These are phyloP conservation scores for Crotalus helleri DNA, from an alignment of 2,113 vertebrate species.

Conservation along the genomic window DNA sequence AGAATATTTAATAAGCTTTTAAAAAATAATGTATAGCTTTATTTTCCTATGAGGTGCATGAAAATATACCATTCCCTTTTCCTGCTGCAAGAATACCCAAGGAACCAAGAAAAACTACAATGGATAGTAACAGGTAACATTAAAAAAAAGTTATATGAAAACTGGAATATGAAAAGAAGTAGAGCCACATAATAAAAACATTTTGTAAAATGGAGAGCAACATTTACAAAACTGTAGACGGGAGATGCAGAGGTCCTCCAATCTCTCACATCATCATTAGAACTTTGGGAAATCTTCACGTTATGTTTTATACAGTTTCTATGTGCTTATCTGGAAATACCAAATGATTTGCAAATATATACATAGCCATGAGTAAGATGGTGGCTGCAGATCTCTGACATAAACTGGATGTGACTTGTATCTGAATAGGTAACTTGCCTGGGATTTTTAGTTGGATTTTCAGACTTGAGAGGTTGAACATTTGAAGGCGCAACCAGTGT, in stretches of 20 bases:
- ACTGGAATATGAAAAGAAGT: constrained; percentile 27
- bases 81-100: constrained; percentile 40
- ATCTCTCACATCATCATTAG: neutral
- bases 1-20: constrained; percentile 66
- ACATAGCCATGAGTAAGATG: neutral
- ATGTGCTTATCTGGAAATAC: neutral
- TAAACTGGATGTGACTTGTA: neutral
- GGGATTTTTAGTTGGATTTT: neutral
- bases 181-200: constrained; percentile 10
- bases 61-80: constrained; percentile 44
- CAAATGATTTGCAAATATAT: neutral
- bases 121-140: constrained; percentile 1
- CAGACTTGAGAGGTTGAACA: neutral
- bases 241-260: neutral
- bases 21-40: constrained; percentile 67
- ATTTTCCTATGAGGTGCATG: constrained; percentile 60
- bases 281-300: neutral
- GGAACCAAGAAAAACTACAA: constrained; percentile 39
- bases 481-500: neutral
- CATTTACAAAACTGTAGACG: constrained; percentile 3
- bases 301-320: neutral
- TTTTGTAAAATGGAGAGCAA: constrained; percentile 4
- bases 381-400: neutral
- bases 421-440: neutral
- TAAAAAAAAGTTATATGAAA: constrained; percentile 24